These are phyloP conservation scores for Dasypolia templi DNA, from an alignment of 2,888 invertebrate genomes.

Conservation along the genomic window DNA sequence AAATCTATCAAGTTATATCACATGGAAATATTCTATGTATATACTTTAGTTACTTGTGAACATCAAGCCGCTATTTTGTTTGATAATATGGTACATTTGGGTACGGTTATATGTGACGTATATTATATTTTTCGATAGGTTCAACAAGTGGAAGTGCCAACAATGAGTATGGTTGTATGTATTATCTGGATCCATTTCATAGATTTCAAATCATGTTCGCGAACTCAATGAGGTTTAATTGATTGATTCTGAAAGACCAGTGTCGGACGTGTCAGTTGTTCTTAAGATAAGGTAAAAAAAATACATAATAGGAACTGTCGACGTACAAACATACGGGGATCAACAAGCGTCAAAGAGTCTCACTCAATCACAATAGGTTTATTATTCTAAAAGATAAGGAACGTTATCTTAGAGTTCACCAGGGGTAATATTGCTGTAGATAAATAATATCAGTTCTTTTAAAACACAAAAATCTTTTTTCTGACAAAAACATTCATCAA, in stretches of 20 bases:
- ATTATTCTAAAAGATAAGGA: constrained; percentile 36
- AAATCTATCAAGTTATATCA: not conserved
- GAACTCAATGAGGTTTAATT: constrained; percentile 13
- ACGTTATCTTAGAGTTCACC: constrained; percentile 54
- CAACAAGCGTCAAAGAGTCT: constrained; percentile 19
- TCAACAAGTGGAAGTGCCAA: no score
- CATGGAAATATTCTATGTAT: no score
- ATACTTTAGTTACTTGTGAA: no score
- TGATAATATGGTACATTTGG: not conserved
- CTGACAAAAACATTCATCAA: no score
- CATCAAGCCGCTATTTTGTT: not conserved
- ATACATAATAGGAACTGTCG: not conserved
- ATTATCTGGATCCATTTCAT: not conserved
- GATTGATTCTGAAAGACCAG: constrained; percentile 5
- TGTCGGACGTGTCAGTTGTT: not conserved
- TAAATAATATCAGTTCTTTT: constrained; percentile 6
- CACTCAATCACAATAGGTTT: constrained; percentile 18
- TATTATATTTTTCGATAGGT: no score
- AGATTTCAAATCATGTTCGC: not conserved
- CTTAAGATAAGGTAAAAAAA: not conserved
- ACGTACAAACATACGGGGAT: not conserved
- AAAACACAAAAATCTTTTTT: constrained; percentile 24
- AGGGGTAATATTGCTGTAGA: constrained; percentile 48
- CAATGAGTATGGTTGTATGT: no score
- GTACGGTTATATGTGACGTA: no score